These are phyloP conservation scores for Subacronicta megacephala DNA, from an alignment of 2,888 invertebrate species.

Conservation along the genomic window DNA sequence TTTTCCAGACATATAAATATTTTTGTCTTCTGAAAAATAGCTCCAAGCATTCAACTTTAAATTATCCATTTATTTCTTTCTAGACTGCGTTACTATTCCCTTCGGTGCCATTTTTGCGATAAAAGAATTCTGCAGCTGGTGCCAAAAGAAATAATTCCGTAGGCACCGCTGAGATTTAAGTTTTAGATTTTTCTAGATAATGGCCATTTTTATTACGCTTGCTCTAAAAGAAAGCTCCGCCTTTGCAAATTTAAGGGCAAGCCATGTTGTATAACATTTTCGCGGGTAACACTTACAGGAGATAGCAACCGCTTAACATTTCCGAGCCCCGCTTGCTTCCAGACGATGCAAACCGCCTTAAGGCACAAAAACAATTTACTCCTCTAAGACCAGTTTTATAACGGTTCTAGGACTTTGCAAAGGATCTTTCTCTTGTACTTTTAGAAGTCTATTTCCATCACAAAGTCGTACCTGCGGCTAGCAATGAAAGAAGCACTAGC, in stretches of 20 bases:
- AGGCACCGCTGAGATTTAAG: conserved; percentile 46
- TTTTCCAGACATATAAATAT: conserved; percentile 12
- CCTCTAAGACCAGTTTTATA: conserved; percentile 77
- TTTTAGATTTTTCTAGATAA: conserved; percentile 39
- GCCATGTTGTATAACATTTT: conserved; percentile 30
- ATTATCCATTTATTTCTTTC: conserved; percentile 50
- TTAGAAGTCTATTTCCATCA: conserved; percentile 79
- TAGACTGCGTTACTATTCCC: conserved; percentile 50
- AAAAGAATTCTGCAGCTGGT: conserved; percentile 62
- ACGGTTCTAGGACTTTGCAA: conserved; percentile 67
- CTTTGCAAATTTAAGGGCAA: conserved; percentile 16
- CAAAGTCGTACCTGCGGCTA: conserved; percentile 78
- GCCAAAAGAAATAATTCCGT: conserved; percentile 54
- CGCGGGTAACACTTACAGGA: conserved; percentile 46
- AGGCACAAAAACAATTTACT: conserved; percentile 87
- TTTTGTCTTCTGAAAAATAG: conserved; percentile 23
- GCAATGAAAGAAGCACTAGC: conserved; percentile 58
- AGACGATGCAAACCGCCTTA: conserved; percentile 72
- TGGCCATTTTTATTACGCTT: conserved; percentile 33
- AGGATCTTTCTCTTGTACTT: conserved; percentile 70
- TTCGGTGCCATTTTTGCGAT: conserved; percentile 56
- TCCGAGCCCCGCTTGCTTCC: conserved; percentile 53
- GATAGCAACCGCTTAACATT: conserved; percentile 61
- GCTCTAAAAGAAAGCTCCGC: conserved; percentile 28
- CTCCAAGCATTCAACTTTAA: conserved; percentile 28